These are phyloP conservation scores for Lagopus muta DNA, from an alignment of 2,113 vertebrate genomes.

Conservation along the genomic window DNA sequence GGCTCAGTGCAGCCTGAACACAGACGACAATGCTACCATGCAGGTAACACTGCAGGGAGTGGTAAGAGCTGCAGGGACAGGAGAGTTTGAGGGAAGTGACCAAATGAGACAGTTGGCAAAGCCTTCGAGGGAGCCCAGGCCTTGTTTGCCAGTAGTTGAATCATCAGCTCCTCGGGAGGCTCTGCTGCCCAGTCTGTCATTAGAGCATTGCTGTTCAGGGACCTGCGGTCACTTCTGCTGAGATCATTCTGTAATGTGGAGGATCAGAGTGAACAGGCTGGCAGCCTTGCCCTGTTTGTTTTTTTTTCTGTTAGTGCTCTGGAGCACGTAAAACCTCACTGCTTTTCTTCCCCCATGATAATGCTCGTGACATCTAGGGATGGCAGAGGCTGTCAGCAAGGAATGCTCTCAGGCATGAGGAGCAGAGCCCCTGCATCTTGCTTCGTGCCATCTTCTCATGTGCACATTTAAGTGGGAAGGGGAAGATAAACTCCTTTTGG, in stretches of 20 bases:
- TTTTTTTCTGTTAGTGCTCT: background rate
- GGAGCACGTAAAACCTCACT: background rate
- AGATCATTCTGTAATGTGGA: background rate
- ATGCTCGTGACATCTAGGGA: background rate
- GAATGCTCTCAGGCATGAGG: background rate
- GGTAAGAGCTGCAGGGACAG: background rate
- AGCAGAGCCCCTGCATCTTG: background rate
- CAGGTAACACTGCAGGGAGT: conserved; percentile 81
- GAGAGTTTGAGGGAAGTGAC: background rate
- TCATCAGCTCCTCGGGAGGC: background rate
- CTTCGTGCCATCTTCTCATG: background rate
- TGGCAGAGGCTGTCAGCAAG: background rate
- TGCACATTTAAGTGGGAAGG: background rate
- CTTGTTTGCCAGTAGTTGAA: background rate
- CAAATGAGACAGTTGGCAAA: background rate
- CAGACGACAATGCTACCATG: conserved; percentile 96
- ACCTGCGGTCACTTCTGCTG: background rate
- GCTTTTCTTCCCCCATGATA: background rate
- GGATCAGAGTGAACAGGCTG: background rate
- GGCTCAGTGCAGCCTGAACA: conserved; percentile 94
- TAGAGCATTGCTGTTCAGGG: background rate
- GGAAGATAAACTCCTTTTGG: background rate
- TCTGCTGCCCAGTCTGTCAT: background rate
- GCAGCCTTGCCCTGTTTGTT: background rate
- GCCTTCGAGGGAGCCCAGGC: background rate